Conservation (phyloP, 2,888 invertebrate genomes). For the Xiphydria camelus region DNA sequence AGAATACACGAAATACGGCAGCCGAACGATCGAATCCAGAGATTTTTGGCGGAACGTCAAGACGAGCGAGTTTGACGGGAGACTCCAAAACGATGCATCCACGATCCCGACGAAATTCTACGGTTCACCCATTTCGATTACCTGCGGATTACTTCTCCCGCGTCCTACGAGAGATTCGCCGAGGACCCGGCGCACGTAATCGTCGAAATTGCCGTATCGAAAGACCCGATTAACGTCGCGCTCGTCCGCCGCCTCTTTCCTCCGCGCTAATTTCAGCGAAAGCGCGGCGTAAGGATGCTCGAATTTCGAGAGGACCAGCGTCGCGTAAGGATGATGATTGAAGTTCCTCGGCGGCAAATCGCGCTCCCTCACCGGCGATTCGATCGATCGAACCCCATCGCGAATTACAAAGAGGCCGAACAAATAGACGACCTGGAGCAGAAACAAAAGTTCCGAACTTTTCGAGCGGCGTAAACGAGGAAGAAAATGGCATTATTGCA, state of each 20-base stretch:
- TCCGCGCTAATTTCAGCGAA: slow-evolving; percentile 2
- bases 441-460: neutral
- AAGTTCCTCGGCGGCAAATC: slow-evolving; percentile 54
- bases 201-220: neutral
- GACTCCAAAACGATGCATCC: no score
- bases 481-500: no score
- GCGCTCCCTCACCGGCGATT: slow-evolving; percentile 46
- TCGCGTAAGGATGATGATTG: slow-evolving; percentile 54
- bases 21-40: no score
- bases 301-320: slow-evolving; percentile 17
- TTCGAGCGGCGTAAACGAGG: slow-evolving; percentile 1
- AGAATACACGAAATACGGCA: no score
- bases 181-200: neutral
- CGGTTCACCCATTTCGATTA: no score
- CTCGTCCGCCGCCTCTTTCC: neutral
- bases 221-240: slow-evolving; percentile 1
- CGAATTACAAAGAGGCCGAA: slow-evolving; percentile 17
- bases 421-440: slow-evolving; percentile 21
- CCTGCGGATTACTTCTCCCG: no score
- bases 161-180: no score
- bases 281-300: slow-evolving; percentile 18
- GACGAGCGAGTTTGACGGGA: no score
- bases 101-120: no score
- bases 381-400: slow-evolving; percentile 13
- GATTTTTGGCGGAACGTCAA: no score